These are phyloP conservation scores for Aplocera efformata DNA, from an alignment of 2,888 invertebrate species.

Conservation along the genomic window DNA sequence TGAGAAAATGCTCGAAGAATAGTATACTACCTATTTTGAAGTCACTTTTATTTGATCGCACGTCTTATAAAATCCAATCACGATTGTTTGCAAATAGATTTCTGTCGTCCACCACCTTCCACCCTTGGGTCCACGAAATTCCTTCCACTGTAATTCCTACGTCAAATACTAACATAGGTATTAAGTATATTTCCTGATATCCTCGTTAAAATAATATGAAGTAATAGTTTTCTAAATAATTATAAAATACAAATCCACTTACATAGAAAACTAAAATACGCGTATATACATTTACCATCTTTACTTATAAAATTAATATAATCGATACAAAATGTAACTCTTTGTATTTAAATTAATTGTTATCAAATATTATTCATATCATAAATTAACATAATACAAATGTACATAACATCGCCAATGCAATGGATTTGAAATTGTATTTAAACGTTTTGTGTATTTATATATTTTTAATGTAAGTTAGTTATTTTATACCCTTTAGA, in stretches of 20 bases:
- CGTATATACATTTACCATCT: too few species aligned
- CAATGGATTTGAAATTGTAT: slow-evolving; percentile 70
- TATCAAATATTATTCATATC: slow-evolving; percentile 6
- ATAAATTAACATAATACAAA: slow-evolving; percentile 18
- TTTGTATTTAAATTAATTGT: neutral
- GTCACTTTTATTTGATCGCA: too few species aligned
- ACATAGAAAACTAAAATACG: too few species aligned
- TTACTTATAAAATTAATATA: too few species aligned
- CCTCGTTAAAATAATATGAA: too few species aligned
- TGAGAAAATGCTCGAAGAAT: too few species aligned
- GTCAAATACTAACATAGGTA: slow-evolving; percentile 4
- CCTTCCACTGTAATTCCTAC: slow-evolving; percentile 13
- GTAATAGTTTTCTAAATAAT: too few species aligned
- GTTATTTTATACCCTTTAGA: slow-evolving; percentile 18
- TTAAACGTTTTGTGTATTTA: slow-evolving; percentile 19
- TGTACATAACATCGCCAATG: slow-evolving; percentile 47
- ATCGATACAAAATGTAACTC: too few species aligned
- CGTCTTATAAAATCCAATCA: slow-evolving; percentile 4
- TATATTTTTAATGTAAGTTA: slow-evolving; percentile 21
- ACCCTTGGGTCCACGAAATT: slow-evolving; percentile 21
- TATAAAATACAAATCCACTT: too few species aligned
- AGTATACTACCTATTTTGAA: too few species aligned
- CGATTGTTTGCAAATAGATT: slow-evolving; percentile 11
- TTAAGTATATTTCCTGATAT: neutral
- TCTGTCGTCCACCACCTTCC: slow-evolving; percentile 2